Conservation (phyloP, 2,888 invertebrate species). For the Spisula subtruncata region DNA sequence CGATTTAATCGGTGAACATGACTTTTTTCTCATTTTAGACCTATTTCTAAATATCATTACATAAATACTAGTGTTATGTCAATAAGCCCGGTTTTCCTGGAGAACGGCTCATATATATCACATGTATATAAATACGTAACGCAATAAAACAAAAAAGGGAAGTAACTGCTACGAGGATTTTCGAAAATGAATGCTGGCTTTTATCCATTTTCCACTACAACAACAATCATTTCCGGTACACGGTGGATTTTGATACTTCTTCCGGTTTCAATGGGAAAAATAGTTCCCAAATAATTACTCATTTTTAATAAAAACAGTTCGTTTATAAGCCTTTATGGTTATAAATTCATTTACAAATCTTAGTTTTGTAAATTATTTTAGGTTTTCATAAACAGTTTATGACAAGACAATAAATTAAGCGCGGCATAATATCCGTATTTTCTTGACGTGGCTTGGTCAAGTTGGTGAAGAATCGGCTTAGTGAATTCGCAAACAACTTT, state of each 20-base stretch:
- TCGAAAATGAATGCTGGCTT: neutral
- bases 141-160: neutral
- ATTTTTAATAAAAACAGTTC: neutral
- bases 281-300: conserved; percentile 42
- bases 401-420: neutral
- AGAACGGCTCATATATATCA: too few species aligned
- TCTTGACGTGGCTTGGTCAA: conserved; percentile 70
- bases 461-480: conserved; percentile 37
- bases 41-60: too few species aligned
- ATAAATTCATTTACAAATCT: neutral
- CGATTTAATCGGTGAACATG: too few species aligned
- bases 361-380: neutral
- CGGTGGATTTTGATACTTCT: conserved; percentile 60
- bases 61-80: too few species aligned
- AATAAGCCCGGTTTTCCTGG: too few species aligned
- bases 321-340: neutral
- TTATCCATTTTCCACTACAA: conserved; percentile 23
- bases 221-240: conserved; percentile 63
- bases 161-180: neutral
- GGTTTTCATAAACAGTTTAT: neutral
- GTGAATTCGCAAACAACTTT: neutral
- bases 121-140: too few species aligned
- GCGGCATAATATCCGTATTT: conserved; percentile 46
- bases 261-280: conserved; percentile 58
- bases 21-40: too few species aligned